Evolutionary conservation across 2,888 invertebrate genomes (phyloP), one percentile per base, ranked within the genome.

Genomic region (Mythimna loreyi): DNA sequence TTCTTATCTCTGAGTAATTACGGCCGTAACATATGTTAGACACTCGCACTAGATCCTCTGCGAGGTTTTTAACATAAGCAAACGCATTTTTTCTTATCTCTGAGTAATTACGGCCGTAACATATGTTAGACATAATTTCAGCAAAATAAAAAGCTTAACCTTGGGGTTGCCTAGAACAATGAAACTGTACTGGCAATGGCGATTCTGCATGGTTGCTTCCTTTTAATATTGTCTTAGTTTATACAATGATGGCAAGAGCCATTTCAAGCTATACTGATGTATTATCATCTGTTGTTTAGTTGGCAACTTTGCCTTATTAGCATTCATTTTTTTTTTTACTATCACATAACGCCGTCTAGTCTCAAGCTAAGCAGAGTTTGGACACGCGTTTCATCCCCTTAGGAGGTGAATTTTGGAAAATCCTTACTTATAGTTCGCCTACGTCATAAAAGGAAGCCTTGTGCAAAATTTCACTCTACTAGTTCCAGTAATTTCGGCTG

Each of bases 161-260:
- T 72, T 72, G 76, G 53, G 57, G 25, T 40, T 52, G 21, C 57
- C 28, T 33, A 58, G 30, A 72, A 72, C 76, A 75, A 75, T 68
- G 52, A 30, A 47, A 58, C 57, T 33, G 19, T 66, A 52, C 23
- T 23, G 33, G 36, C 19, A 45, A 68, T 25, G 36, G 36, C 16
- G 40, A 68, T 40, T 57, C 57, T 21, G 36, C 50, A 40, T 74
- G 28, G 65, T 49, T 55, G 55, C 43, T 43, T 75, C 43, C 6
- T 63, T 45, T 28, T 28, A 9, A 40, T 68, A 6, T 59, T 59
- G 49, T 43, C 60, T 62, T 28, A 11, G 43, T 1, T 61, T 25
- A 23, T 60, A 40, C 19, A 61, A 50, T 5, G 11, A 45, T 11
- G 1, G 25, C 40, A 11, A 11, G 6, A 11, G 45, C 0, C 8